Base-by-base conservation (phyloP, 1,140 invertebrate genomes). In the Latrodectus geometricus region DNA sequence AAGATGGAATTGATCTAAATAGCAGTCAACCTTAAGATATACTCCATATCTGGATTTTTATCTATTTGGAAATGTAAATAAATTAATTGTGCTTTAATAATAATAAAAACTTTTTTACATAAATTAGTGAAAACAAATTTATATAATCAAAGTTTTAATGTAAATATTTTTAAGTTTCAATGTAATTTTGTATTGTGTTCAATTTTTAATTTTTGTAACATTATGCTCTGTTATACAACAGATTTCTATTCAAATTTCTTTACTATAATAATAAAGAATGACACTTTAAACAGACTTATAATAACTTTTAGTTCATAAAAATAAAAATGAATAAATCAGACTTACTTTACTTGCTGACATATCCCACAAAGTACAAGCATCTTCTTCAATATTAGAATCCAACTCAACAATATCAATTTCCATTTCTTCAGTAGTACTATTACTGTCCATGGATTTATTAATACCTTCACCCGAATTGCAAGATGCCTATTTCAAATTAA, bases 331-430 rank as follows among this genome's bases (percentile, higher is more conserved):
- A 61, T 15, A 15, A 76, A 54, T 15, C 23, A 23, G 17, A 74
- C 35, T 49, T 65, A 84, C 82, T 65, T 75, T 66, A 8, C 20
- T 52, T 17, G 73, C 65, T 66, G 82, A 66, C 82, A 84, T 84
- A 17, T 84, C 82, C 82, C 72, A 84, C n/a, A 84, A 54, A 20
- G 61, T 54, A 68, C 82, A 84, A 4, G 82, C 82, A n/a, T 76
- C 23, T 52, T 84, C 82, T 84, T 84, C 82, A 76, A 84, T 75
- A 52, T 68, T 68, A 8, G 73, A 48, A 52, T 84, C 82, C 20
- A 84, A 69, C 68, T 84, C 82, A 61, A 84, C 49, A 8, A 84
- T 84, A 11, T 75, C 82, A 12, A 8, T 73, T 81, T 81, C 56
- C 20, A 11, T n/a, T 23, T 49, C 50, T 8, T 68, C 17, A 15